Conservation (phyloP, 2,797 vertebrate species). For the Rhodeus uyekii region DNA sequence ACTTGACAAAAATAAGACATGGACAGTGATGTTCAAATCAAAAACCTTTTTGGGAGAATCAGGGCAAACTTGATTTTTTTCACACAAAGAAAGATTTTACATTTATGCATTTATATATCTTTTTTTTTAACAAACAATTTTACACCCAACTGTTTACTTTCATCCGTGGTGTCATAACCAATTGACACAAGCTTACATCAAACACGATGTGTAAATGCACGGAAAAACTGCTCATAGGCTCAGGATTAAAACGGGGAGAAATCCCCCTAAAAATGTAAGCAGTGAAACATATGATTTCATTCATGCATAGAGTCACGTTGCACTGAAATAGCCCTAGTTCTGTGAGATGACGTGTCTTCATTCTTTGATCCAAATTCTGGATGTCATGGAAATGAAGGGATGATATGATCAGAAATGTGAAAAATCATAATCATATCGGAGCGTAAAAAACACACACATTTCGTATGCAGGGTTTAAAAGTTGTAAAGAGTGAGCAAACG, state of each 20-base stretch:
- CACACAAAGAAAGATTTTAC: background rate
- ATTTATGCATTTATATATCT: background rate
- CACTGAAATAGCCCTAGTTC: background rate
- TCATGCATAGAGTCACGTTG: background rate
- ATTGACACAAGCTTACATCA: background rate
- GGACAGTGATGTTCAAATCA: background rate
- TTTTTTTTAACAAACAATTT: no score
- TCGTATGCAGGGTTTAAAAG: slow-evolving; percentile 34
- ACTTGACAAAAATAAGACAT: background rate
- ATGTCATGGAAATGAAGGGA: background rate
- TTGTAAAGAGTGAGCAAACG: slow-evolving; percentile 24
- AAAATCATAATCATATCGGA: background rate
- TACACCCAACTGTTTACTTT: background rate
- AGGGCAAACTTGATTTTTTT: no score
- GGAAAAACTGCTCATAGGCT: background rate
- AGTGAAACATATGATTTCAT: background rate
- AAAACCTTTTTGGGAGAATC: background rate
- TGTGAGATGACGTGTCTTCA: slow-evolving; percentile 11
- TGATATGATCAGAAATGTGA: background rate
- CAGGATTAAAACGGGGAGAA: background rate
- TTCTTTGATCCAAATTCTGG: slow-evolving; percentile 1
- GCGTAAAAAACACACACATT: no score
- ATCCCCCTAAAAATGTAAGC: background rate
- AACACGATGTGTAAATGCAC: background rate
- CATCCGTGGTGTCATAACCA: background rate